These are phyloP conservation scores for Drosophila takahashii DNA, from an alignment of 1,140 invertebrate species.

Conservation along the genomic window DNA sequence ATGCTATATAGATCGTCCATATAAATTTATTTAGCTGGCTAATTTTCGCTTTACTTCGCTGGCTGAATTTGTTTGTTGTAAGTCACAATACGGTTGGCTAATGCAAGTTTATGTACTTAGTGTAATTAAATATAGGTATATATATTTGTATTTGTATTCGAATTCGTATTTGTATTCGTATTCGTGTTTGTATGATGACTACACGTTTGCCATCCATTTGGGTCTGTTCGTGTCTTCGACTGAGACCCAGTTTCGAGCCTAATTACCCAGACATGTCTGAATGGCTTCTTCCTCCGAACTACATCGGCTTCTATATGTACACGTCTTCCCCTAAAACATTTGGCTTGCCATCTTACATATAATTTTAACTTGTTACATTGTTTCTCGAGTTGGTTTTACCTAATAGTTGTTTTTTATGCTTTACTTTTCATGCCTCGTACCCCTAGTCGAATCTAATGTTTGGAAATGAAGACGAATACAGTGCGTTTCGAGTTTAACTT, in stretches of 20 bases:
- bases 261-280: constrained; percentile 45
- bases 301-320: constrained; percentile 20
- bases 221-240: constrained; percentile 39
- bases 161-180: not conserved
- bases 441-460: constrained; percentile 10
- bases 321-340: constrained; percentile 15
- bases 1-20: constrained; percentile 38
- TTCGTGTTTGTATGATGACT: constrained; percentile 32
- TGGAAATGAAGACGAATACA: constrained; percentile 20
- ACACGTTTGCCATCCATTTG: constrained; percentile 15
- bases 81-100: constrained; percentile 82
- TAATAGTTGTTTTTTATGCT: constrained; percentile 28
- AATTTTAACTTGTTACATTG: constrained; percentile 48
- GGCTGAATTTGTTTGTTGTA: constrained; percentile 54
- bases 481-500: constrained; percentile 8
- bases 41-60: constrained; percentile 19
- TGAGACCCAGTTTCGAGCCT: constrained; percentile 54
- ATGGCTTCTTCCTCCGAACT: constrained; percentile 9
- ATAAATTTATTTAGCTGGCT: constrained; percentile 55
- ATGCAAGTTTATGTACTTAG: constrained; percentile 60
- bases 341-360: constrained; percentile 57
- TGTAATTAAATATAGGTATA: constrained; percentile 38
- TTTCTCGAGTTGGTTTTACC: constrained; percentile 33
- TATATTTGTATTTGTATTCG: constrained; percentile 16
- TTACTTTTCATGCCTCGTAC: constrained; percentile 13